These are phyloP conservation scores for Globodera rostochiensis DNA, from an alignment of 1,140 invertebrate genomes.

Conservation along the genomic window DNA sequence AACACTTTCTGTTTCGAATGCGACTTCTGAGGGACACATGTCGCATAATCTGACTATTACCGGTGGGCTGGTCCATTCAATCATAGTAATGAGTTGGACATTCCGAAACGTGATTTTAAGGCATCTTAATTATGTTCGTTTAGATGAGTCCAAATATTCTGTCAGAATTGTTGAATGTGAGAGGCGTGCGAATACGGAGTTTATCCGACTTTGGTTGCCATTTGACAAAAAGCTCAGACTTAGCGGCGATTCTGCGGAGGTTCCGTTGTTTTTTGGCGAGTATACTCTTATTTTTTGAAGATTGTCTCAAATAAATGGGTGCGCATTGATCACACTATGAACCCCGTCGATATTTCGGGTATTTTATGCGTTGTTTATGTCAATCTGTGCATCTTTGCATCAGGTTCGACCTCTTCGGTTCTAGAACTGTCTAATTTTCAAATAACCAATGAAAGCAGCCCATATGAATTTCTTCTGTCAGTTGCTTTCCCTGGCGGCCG, in stretches of 20 bases:
- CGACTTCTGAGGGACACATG: not conserved
- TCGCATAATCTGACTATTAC: constrained; percentile 2
- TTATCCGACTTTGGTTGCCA: not conserved
- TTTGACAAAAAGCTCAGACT: not conserved
- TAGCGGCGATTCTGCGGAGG: not conserved
- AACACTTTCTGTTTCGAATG: constrained; percentile 3
- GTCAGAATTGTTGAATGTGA: not conserved
- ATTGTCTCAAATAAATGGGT: not conserved
- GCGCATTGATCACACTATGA: not conserved
- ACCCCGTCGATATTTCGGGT: not conserved
- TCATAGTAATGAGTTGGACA: too few species aligned
- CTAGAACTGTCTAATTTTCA: not conserved
- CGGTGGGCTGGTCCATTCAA: not conserved
- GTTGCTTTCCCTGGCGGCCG: not conserved
- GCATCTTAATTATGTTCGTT: too few species aligned
- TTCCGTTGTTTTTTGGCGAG: not conserved
- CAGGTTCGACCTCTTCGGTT: not conserved
- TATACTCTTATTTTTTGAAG: not conserved
- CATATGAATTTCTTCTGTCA: not conserved
- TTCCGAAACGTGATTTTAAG: too few species aligned
- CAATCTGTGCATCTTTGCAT: not conserved
- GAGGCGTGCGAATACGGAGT: not conserved
- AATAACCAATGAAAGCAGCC: not conserved
- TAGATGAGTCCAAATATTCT: too few species aligned
- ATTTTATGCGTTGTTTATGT: not conserved